Evolutionary conservation across 2,797 vertebrate genomes (phyloP).

Genomic region (Chrysocyon brachyurus): DNA sequence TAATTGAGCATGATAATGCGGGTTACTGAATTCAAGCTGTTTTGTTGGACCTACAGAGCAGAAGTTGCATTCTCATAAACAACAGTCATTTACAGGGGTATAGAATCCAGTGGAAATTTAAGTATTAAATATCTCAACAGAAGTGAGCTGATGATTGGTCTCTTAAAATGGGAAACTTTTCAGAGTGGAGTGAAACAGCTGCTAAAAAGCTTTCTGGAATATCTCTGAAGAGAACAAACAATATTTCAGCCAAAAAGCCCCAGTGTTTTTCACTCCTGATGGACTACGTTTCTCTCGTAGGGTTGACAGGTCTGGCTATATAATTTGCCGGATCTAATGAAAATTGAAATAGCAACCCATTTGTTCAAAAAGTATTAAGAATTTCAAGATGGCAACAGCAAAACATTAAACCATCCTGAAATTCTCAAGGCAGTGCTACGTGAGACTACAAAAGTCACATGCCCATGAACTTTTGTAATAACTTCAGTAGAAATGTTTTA

Average conservation of each 20-base stretch:
- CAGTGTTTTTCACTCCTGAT: not conserved
- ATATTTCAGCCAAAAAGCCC: not conserved
- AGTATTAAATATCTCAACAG: slow-evolving; percentile 14
- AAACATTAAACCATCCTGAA: slow-evolving; percentile 16
- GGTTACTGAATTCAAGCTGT: not conserved
- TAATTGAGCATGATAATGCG: not conserved
- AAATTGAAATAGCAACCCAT: not conserved
- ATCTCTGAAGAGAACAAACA: slow-evolving; percentile 1
- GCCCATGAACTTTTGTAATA: not conserved
- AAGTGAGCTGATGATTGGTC: not conserved
- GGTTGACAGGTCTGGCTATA: not conserved
- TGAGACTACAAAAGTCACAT: not conserved
- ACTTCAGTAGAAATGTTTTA: not conserved
- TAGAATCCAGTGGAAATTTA: not conserved
- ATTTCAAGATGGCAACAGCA: not conserved
- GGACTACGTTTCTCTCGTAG: not conserved
- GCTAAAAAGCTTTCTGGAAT: not conserved
- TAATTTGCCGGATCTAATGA: not conserved
- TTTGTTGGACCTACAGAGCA: not conserved
- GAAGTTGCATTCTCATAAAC: slow-evolving; percentile 6
- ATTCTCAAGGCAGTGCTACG: not conserved
- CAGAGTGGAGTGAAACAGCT: not conserved
- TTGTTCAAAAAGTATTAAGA: not conserved
- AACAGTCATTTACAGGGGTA: not conserved
- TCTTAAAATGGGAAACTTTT: not conserved